Base-by-base conservation (phyloP, 30 jellyfish, hydroid and myxozoan genomes). In the Aurelia sp. region DNA sequence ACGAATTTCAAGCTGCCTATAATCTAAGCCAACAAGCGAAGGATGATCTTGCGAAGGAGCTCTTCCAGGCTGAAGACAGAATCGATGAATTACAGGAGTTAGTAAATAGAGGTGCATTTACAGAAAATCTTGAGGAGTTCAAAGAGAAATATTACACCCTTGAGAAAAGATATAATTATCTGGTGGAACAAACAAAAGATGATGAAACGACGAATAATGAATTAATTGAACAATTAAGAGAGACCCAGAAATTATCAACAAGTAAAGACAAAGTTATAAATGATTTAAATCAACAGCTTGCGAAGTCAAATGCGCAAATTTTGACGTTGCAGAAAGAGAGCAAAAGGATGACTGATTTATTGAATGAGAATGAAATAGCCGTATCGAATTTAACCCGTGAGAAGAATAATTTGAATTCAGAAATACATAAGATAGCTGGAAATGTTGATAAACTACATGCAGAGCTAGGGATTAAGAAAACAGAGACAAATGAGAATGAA, bases 31-130 rank as follows among this genome's bases (percentile, higher is more conserved):
- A 87, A 41, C 74, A 70, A 40, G 61, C 88, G n/a, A 87, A 87
- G 31, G 89, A 70, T 22, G 96, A 87, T 11, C 76, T 87, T 52
- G 86, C 96, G 23, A 78, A 87, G 73, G 96, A 87, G 65, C 90
- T 87, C 4, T 87, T 77, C 61, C 87, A 76, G 27, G 88, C 96
- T 0, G 96, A 87, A 62, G 88, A 74, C 13, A 68, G 65, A 19
- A 78, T 87, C 63, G 89, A 87, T 44, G 85, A 87, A 79, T 33
- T 87, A 76, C 89, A 87, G 67, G 96, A 87, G 37, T 20, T 71
- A 47, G 37, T 76, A 4, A 55, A 87, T 58, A 62, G 72, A 47
- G 76, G 76, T 68, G 79, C 81, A 17, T 59, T 22, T 22, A 5
- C 81, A 3, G 93, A 84, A 40, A 37, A 58, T 59, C 37, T 84